These are phyloP conservation scores for Autographa gamma DNA, from an alignment of 2,888 invertebrate genomes.

Conservation along the genomic window DNA sequence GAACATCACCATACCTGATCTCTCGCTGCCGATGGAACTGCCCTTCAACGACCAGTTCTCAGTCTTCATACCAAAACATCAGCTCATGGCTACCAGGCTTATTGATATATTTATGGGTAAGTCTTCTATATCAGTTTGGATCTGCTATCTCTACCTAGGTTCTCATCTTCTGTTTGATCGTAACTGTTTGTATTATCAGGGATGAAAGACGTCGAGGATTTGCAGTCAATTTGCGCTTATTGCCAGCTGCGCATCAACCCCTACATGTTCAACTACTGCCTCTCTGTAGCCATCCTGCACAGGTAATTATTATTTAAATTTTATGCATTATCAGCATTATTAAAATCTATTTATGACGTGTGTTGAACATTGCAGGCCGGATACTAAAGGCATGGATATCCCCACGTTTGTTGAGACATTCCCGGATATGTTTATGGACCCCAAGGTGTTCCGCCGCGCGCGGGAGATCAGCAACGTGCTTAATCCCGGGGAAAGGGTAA, in stretches of 20 bases:
- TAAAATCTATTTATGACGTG: no score
- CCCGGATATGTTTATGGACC: conserved; percentile 95
- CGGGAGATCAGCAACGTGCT: conserved; percentile 91
- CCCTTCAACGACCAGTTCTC: conserved; percentile 91
- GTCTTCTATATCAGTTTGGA: neutral
- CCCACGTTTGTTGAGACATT: conserved; percentile 94
- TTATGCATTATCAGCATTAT: no score
- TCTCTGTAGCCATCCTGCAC: conserved; percentile 92
- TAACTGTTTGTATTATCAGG: conserved; percentile 75
- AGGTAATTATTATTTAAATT: conserved; percentile 73
- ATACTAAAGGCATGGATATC: conserved; percentile 91
- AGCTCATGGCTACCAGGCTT: conserved; percentile 90
- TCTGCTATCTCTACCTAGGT: neutral
- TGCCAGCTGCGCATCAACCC: conserved; percentile 92
- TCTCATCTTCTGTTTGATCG: neutral
- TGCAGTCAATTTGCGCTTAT: conserved; percentile 91
- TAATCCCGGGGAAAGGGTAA: conserved; percentile 90
- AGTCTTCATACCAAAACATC: conserved; percentile 91
- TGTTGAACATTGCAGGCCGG: conserved; percentile 81
- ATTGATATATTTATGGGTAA: conserved; percentile 91
- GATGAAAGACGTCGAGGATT: conserved; percentile 92
- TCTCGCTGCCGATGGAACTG: conserved; percentile 89
- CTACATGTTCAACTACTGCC: conserved; percentile 92
- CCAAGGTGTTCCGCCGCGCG: conserved; percentile 91
- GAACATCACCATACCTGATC: conserved; percentile 90